Evolutionary conservation across 1,140 invertebrate species (phyloP).

Genomic region (Drosophila mojavensis): DNA sequence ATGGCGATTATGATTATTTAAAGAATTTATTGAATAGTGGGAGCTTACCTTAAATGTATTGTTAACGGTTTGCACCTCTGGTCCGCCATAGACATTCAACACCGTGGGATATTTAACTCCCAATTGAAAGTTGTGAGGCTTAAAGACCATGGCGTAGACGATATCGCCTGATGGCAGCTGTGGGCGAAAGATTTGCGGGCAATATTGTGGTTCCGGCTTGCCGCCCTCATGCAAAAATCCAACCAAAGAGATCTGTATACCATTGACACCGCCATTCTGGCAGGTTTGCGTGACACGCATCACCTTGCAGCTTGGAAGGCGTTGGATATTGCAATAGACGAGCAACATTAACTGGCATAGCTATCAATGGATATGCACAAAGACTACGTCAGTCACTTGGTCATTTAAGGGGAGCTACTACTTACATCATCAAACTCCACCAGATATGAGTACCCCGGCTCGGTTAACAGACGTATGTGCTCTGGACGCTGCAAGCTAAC

Average conservation of each 20-base stretch:
- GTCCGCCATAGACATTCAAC: slow-evolving; percentile 98
- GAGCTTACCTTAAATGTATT: slow-evolving; percentile 95
- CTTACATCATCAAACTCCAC: slow-evolving; percentile 91
- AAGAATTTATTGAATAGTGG: not conserved
- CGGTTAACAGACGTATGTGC: slow-evolving; percentile 89
- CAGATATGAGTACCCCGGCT: slow-evolving; percentile 90
- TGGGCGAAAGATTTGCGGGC: slow-evolving; percentile 90
- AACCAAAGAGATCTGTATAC: slow-evolving; percentile 87
- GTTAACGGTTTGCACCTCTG: slow-evolving; percentile 98
- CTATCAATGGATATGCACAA: slow-evolving; percentile 78
- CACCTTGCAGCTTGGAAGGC: slow-evolving; percentile 92
- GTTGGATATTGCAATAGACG: slow-evolving; percentile 94
- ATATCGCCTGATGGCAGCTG: slow-evolving; percentile 89
- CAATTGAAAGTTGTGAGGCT: slow-evolving; percentile 91
- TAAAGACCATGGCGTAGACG: slow-evolving; percentile 96
- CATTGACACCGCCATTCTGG: slow-evolving; percentile 85
- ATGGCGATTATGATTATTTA: too few species aligned
- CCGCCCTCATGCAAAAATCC: slow-evolving; percentile 89
- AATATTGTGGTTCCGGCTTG: slow-evolving; percentile 86
- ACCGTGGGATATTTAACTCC: slow-evolving; percentile 96
- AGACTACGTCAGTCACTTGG: not conserved
- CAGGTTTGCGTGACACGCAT: slow-evolving; percentile 88
- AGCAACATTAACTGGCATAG: slow-evolving; percentile 94
- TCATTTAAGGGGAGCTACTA: not conserved
- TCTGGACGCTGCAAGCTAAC: slow-evolving; percentile 88